phyloP scores from a whole-genome alignment of 2,888 invertebrate genomes.

The Gnatocerus cornutus region DNA sequence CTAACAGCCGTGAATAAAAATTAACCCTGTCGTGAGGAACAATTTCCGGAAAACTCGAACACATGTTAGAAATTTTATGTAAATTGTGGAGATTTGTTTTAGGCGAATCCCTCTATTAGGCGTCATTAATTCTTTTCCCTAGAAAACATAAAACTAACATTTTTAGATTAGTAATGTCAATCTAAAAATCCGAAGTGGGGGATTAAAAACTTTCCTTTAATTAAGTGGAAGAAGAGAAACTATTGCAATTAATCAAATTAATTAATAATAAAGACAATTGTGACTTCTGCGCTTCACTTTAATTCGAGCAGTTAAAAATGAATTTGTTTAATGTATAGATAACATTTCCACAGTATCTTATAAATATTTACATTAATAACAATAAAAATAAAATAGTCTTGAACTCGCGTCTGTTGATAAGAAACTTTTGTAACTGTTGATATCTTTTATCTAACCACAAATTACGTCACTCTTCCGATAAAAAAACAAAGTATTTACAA shows the following conservation, averaged over 20 bases:
- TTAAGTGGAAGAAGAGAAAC: too few species aligned
- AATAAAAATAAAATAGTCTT: slow-evolving; percentile 35
- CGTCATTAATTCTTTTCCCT: too few species aligned
- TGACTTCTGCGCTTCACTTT: too few species aligned
- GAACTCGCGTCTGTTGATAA: slow-evolving; percentile 38
- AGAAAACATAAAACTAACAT: too few species aligned
- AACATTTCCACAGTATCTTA: not conserved
- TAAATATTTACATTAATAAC: slow-evolving; percentile 33
- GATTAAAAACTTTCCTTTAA: too few species aligned
- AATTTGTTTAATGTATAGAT: too few species aligned
- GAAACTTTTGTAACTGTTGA: slow-evolving; percentile 43
- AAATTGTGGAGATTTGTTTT: slow-evolving; percentile 36
- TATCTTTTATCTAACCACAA: slow-evolving; percentile 45
- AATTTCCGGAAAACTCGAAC: slow-evolving; percentile 56
- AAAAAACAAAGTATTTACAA: slow-evolving; percentile 37
- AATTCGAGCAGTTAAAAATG: too few species aligned
- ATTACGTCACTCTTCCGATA: slow-evolving; percentile 41
- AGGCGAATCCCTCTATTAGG: slow-evolving; percentile 18
- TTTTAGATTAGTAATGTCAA: too few species aligned
- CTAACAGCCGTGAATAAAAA: slow-evolving; percentile 55
- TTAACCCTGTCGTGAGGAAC: slow-evolving; percentile 55
- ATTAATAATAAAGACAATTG: too few species aligned
- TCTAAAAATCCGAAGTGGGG: too few species aligned
- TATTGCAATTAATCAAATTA: too few species aligned
- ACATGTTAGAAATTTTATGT: slow-evolving; percentile 57